Percentiles rank a stretch among this genome's conserved stretches.
phyloP scores from a whole-genome alignment of 2,888 invertebrate species.

The Stegana nigrithorax region DNA sequence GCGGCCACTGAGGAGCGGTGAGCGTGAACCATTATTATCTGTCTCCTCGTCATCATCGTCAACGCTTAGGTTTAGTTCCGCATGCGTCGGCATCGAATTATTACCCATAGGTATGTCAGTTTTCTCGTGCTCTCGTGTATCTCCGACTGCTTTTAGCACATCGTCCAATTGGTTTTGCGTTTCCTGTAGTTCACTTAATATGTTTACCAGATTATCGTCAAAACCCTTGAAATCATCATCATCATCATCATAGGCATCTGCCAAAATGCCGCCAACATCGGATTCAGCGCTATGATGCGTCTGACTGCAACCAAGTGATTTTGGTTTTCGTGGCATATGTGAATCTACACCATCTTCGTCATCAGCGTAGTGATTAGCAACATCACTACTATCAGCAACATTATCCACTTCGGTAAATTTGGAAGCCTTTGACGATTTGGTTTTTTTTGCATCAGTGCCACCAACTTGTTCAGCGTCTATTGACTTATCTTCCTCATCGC shows the following conservation, averaged over 20 bases:
- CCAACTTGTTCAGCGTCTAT: too few relatives aligned
- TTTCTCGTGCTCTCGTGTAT: constrained; percentile 9
- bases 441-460: too few relatives aligned
- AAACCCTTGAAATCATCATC: constrained; percentile 61
- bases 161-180: constrained; percentile 55
- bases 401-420: constrained; percentile 2
- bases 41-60: constrained; percentile 72
- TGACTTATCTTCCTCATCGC: too few relatives aligned
- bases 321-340: constrained; percentile 43
- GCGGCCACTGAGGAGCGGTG: constrained; percentile 74
- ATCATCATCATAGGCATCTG: constrained; percentile 51
- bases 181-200: constrained; percentile 55
- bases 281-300: constrained; percentile 59
- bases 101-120: background rate
- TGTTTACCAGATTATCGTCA: constrained; percentile 60
- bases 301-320: constrained; percentile 49
- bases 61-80: too few relatives aligned
- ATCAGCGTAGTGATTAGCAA: constrained; percentile 72
- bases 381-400: constrained; percentile 5
- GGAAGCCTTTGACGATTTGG: too few relatives aligned
- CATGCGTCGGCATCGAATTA: background rate
- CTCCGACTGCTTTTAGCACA: constrained; percentile 38
- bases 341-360: constrained; percentile 59
- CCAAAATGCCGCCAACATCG: constrained; percentile 59
- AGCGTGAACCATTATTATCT: constrained; percentile 78